These are phyloP conservation scores for Melanotaenia maccullochi DNA, from an alignment of 2,797 vertebrate species.

Conservation along the genomic window DNA sequence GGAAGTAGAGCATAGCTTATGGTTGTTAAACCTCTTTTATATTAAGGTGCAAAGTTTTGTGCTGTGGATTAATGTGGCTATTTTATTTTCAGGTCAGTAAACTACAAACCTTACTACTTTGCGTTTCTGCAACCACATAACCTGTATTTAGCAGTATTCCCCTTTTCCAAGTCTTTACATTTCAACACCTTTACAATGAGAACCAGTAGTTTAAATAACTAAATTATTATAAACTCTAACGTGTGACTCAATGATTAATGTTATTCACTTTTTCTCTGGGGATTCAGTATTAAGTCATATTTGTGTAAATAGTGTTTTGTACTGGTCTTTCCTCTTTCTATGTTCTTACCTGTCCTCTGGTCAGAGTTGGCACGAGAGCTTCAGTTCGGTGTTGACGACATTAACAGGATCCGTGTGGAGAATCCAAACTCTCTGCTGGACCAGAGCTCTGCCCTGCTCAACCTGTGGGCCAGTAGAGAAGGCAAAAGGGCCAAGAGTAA, in stretches of 20 bases:
- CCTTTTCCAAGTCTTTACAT: too few relatives aligned
- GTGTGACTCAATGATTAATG: neutral
- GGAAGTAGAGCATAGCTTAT: neutral
- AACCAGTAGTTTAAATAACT: too few relatives aligned
- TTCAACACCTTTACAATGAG: neutral
- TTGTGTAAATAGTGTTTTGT: too few relatives aligned
- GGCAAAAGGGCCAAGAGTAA: conserved; percentile 91
- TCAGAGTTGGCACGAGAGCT: conserved; percentile 92
- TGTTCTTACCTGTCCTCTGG: neutral
- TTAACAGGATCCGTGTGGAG: conserved; percentile 96
- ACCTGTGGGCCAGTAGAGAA: conserved; percentile 91
- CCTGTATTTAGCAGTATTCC: too few relatives aligned
- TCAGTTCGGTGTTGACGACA: conserved; percentile 94
- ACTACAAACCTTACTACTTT: neutral
- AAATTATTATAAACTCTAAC: neutral
- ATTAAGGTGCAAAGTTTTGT: neutral
- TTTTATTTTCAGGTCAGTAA: neutral
- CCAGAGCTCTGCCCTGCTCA: conserved; percentile 92
- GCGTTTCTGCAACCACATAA: neutral
- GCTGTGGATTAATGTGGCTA: neutral
- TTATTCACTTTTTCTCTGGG: neutral
- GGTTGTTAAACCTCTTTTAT: too few relatives aligned
- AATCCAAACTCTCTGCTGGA: conserved; percentile 97
- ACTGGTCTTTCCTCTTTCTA: too few relatives aligned
- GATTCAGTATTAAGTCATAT: too few relatives aligned